These are phyloP conservation scores for Blennius ocellaris DNA, from an alignment of 2,113 vertebrate species.

Conservation along the genomic window DNA sequence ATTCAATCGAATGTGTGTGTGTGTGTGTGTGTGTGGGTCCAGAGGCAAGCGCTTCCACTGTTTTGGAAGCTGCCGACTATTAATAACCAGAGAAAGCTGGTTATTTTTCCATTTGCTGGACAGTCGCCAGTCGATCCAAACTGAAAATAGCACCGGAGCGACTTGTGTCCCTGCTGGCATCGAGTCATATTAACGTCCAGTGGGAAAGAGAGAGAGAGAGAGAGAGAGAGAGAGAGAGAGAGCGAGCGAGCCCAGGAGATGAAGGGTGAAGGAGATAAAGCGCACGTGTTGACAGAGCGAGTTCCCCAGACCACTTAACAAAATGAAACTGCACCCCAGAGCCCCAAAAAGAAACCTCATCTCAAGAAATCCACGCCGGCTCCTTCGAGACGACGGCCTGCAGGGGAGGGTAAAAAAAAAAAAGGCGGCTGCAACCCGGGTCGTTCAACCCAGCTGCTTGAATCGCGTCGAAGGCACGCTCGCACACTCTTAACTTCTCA, in stretches of 20 bases:
- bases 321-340: slow-evolving; percentile 60
- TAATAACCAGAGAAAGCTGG: slow-evolving; percentile 73
- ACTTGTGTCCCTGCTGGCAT: slow-evolving; percentile 86
- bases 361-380: slow-evolving; percentile 33
- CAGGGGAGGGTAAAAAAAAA: slow-evolving; percentile 13
- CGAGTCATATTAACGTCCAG: slow-evolving; percentile 25
- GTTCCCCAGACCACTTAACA: slow-evolving; percentile 61
- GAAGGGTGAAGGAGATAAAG: slow-evolving; percentile 58
- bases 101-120: slow-evolving; percentile 69
- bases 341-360: slow-evolving; percentile 52
- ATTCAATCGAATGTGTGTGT: slow-evolving; percentile 70
- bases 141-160: slow-evolving; percentile 79
- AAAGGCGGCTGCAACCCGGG: slow-evolving; percentile 9
- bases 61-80: slow-evolving; percentile 73
- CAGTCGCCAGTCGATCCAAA: slow-evolving; percentile 61
- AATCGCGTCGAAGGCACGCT: slow-evolving; percentile 51
- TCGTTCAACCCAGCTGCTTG: slow-evolving; percentile 41
- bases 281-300: slow-evolving; percentile 37
- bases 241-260: slow-evolving; percentile 19
- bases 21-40: slow-evolving; percentile 28
- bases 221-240: too few relatives aligned
- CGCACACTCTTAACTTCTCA: slow-evolving; percentile 19
- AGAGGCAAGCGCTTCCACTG: slow-evolving; percentile 41
- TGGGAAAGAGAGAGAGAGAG: slow-evolving; percentile 47
- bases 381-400: slow-evolving; percentile 8